Conservation (phyloP, 2,797 vertebrate species). For the Halcyon badia region DNA sequence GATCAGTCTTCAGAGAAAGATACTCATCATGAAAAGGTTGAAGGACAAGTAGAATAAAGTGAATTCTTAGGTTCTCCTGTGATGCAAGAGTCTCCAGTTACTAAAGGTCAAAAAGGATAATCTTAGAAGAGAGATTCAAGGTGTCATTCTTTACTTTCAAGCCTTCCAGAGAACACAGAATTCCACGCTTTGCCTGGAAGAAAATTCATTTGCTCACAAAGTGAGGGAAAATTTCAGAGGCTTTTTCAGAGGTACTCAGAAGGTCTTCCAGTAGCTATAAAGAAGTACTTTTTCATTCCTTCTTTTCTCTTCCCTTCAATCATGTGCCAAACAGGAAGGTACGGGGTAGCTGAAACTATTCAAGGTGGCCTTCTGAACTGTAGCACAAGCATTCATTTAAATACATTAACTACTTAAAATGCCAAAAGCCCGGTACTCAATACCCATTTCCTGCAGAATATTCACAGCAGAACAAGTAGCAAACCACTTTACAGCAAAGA, state of each 20-base stretch:
- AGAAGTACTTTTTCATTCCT: not conserved
- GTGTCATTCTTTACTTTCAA: not conserved
- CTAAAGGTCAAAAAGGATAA: not conserved
- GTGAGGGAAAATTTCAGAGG: not conserved
- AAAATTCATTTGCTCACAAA: not conserved
- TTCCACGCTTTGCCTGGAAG: not conserved
- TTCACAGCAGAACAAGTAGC: not conserved
- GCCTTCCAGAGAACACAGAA: not conserved
- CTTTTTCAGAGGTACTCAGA: not conserved
- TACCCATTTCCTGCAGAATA: not conserved
- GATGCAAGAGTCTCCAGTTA: not conserved
- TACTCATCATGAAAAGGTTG: not conserved
- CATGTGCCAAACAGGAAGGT: not conserved
- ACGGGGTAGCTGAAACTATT: not conserved
- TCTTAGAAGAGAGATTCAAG: not conserved
- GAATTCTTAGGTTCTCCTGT: not conserved
- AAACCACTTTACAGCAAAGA: not conserved
- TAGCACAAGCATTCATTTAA: not conserved
- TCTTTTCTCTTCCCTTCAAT: not conserved
- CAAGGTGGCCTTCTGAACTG: not conserved
- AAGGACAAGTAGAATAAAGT: not conserved
- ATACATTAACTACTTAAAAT: not conserved
- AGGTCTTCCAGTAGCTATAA: not conserved
- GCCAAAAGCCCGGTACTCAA: not conserved
- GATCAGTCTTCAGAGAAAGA: not conserved